These are phyloP conservation scores for Antidorcas marsupialis DNA, from an alignment of 2,113 vertebrate species.

Conservation along the genomic window DNA sequence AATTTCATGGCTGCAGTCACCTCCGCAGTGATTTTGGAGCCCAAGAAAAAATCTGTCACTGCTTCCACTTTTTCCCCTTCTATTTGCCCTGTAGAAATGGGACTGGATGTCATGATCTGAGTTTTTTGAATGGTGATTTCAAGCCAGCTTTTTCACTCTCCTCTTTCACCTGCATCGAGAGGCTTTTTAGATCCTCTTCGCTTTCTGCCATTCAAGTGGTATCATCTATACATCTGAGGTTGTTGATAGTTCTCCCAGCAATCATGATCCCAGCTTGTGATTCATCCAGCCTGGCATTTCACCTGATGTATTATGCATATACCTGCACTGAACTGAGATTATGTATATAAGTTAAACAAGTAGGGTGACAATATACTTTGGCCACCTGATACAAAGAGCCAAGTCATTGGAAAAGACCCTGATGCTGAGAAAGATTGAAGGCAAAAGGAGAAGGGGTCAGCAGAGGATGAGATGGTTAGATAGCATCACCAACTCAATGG, in stretches of 20 bases:
- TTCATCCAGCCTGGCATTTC: background rate
- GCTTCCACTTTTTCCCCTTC: background rate
- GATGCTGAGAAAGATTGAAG: background rate
- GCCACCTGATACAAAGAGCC: background rate
- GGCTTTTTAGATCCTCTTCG: background rate
- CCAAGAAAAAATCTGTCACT: background rate
- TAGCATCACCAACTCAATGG: background rate
- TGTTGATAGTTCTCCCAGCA: background rate
- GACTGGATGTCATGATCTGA: background rate
- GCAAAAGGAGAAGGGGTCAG: background rate
- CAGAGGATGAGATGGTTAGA: background rate
- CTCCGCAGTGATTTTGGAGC: background rate
- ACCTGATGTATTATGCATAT: background rate
- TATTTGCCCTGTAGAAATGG: background rate
- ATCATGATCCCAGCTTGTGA: background rate
- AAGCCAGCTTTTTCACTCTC: background rate
- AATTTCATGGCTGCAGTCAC: background rate
- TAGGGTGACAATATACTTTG: background rate
- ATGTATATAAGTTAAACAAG: background rate
- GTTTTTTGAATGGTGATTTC: background rate
- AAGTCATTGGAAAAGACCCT: background rate
- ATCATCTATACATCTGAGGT: background rate
- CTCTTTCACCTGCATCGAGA: background rate
- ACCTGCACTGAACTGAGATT: background rate
- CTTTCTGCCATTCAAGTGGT: background rate